phyloP scores from a whole-genome alignment of 1,140 invertebrate genomes.

The Scaptomyza hsui region DNA sequence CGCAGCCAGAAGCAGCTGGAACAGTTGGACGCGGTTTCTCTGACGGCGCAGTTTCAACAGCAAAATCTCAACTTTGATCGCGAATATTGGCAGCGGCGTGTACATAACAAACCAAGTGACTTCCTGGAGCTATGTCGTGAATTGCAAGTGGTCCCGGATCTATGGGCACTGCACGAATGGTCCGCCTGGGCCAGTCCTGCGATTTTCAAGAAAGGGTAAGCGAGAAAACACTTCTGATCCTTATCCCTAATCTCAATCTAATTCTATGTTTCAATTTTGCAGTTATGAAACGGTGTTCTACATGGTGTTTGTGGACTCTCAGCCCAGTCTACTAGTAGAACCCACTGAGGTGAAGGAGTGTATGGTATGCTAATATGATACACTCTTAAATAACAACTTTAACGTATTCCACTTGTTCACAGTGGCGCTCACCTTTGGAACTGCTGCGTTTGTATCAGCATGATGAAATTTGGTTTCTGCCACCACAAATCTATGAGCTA shows the following conservation, averaged over 20 bases:
- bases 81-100: constrained; percentile 62
- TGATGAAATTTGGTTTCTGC: constrained; percentile 80
- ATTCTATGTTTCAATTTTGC: background rate
- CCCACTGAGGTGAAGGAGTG: constrained; percentile 88
- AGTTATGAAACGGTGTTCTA: constrained; percentile 92
- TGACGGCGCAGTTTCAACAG: background rate
- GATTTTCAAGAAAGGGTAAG: constrained; percentile 75
- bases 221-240: background rate
- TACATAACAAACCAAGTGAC: constrained; percentile 89
- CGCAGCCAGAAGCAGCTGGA: constrained; percentile 72
- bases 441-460: constrained; percentile 59
- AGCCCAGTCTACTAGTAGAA: constrained; percentile 86
- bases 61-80: constrained; percentile 40
- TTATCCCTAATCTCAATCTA: background rate
- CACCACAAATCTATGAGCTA: constrained; percentile 87
- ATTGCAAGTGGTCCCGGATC: constrained; percentile 90
- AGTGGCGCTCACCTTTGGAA: constrained; percentile 85
- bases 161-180: constrained; percentile 94
- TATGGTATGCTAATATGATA: constrained; percentile 85
- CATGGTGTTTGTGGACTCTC: constrained; percentile 86
- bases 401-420: constrained; percentile 86
- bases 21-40: background rate
- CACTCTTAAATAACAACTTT: background rate
- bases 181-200: constrained; percentile 93
- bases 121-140: constrained; percentile 90